Evolutionary conservation across 37 sponge, comb jelly and placozoan species (phyloP).

Genomic region (Hormiphora californensis): DNA sequence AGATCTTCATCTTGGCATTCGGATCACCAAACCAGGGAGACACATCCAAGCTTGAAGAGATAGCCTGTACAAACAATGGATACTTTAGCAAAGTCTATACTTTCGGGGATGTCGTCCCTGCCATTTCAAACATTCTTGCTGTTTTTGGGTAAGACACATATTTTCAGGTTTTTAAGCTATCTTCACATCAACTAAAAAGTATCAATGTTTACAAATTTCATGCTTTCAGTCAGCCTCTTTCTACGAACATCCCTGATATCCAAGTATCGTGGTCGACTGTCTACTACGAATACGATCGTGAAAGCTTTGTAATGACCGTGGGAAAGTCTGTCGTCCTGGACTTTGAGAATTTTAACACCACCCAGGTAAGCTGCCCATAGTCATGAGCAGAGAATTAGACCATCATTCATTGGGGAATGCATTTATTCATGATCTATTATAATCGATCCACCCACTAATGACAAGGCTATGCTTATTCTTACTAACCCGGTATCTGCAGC

Average conservation of each 20-base stretch:
- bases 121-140: constrained; percentile 28
- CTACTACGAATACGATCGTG: constrained; percentile 34
- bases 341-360: no score
- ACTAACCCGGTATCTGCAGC: no score
- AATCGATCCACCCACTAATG: no score
- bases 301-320: constrained; percentile 26
- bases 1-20: constrained; percentile 33
- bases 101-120: constrained; percentile 26
- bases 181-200: neutral
- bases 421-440: no score
- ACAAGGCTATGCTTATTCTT: no score
- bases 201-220: neutral
- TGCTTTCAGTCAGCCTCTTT: constrained; percentile 13
- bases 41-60: constrained; percentile 15
- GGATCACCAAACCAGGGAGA: constrained; percentile 32
- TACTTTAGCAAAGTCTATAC: constrained; percentile 23
- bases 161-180: neutral
- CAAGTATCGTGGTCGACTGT: constrained; percentile 28
- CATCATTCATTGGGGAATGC: no score
- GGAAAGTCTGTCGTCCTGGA: constrained; percentile 21
- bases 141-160: neutral
- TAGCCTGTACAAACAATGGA: constrained; percentile 19
- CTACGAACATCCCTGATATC: neutral
- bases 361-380: no score
- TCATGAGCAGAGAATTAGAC: no score